Percentiles rank a stretch among this genome's conserved stretches.
Evolutionary conservation across 1,140 invertebrate species (phyloP).

Genomic region (Phymastichus coffea): DNA sequence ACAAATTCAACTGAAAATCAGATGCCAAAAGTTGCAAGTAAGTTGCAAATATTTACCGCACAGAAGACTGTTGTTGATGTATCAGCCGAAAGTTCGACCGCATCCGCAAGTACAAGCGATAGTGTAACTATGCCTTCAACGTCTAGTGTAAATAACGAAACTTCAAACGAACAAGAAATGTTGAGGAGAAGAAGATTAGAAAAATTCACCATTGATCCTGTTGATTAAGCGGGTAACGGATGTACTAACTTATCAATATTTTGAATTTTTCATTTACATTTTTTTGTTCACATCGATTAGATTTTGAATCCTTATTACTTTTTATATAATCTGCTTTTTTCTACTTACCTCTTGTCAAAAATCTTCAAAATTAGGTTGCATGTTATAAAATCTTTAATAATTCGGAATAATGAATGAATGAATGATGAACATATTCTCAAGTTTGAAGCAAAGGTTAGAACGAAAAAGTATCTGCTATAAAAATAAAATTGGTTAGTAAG

Average conservation of each 20-base stretch:
- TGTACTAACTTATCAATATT: constrained; percentile 10
- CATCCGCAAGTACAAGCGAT: constrained; percentile 14
- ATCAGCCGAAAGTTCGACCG: constrained; percentile 16
- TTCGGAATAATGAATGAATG: too few species aligned
- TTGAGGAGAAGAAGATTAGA: constrained; percentile 69
- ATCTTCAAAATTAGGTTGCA: too few species aligned
- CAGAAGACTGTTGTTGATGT: constrained; percentile 15
- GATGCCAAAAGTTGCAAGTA: constrained; percentile 4
- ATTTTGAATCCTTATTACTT: too few species aligned
- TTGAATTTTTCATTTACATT: too few species aligned
- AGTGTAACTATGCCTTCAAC: constrained; percentile 27
- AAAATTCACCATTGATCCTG: constrained; percentile 59
- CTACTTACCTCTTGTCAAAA: too few species aligned
- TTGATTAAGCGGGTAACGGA: constrained; percentile 17
- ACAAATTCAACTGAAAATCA: constrained; percentile 16
- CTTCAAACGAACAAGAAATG: constrained; percentile 55
- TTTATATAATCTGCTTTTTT: too few species aligned
- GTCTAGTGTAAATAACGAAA: constrained; percentile 32
- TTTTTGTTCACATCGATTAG: too few species aligned
- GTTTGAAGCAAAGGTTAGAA: too few species aligned
- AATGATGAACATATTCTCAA: too few species aligned
- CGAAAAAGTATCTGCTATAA: too few species aligned
- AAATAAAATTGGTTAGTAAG: too few species aligned
- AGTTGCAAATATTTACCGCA: constrained; percentile 1
- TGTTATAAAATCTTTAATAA: too few species aligned